Percentiles rank a stretch among this genome's conserved stretches.
Conservation (phyloP, 2,113 vertebrate species). For the Labeo catla region DNA sequence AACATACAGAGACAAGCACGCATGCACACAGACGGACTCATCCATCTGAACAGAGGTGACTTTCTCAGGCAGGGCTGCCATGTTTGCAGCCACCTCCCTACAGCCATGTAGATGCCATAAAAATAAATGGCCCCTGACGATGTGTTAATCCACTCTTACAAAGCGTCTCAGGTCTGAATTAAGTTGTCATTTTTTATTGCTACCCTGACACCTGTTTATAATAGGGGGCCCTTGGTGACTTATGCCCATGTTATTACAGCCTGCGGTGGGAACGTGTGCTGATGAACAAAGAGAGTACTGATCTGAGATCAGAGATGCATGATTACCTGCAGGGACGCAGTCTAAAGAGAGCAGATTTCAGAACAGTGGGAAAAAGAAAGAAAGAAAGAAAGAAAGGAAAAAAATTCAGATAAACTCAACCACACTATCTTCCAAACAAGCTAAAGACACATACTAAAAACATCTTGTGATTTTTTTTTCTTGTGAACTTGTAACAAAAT, state of each 20-base stretch:
- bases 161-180: slow-evolving; percentile 71
- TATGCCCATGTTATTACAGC: slow-evolving; percentile 72
- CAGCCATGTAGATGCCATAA: slow-evolving; percentile 61
- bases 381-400: too few species aligned
- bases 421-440: too few species aligned
- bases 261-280: slow-evolving; percentile 48
- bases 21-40: slow-evolving; percentile 45
- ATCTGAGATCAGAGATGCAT: slow-evolving; percentile 11
- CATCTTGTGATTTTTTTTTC: too few species aligned
- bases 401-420: neutral
- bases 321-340: neutral
- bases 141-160: slow-evolving; percentile 79
- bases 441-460: too few species aligned
- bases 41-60: slow-evolving; percentile 57
- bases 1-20: neutral
- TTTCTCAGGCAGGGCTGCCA: slow-evolving; percentile 34
- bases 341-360: neutral
- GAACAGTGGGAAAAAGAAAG: too few species aligned
- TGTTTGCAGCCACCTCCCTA: slow-evolving; percentile 9
- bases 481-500: too few species aligned
- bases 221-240: slow-evolving; percentile 74
- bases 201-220: slow-evolving; percentile 80
- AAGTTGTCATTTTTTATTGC: slow-evolving; percentile 80
- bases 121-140: slow-evolving; percentile 75
- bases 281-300: slow-evolving; percentile 42